These are phyloP conservation scores for Trichogramma pretiosum DNA, from an alignment of 1,140 invertebrate species.

Conservation along the genomic window DNA sequence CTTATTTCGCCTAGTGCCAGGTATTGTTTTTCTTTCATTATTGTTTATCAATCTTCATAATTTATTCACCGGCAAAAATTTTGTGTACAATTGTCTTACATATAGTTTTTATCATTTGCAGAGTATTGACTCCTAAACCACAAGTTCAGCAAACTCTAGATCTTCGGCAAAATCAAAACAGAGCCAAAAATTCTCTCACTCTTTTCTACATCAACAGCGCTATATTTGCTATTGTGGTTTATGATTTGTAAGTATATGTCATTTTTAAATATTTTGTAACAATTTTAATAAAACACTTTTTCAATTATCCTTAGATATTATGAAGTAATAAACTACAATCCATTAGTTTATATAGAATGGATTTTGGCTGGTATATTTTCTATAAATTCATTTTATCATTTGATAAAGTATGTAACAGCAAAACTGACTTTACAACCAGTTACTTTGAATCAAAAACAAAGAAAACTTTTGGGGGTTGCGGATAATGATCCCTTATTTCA, in stretches of 20 bases:
- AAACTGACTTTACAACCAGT: conserved; percentile 27
- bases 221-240: conserved; percentile 27
- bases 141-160: conserved; percentile 34
- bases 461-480: conserved; percentile 29
- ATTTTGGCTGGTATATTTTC: conserved; percentile 31
- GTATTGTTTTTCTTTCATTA: too few relatives aligned
- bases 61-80: too few relatives aligned
- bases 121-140: conserved; percentile 34
- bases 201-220: conserved; percentile 34
- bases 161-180: conserved; percentile 28
- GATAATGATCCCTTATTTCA: conserved; percentile 35
- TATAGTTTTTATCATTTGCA: conserved; percentile 15
- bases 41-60: too few relatives aligned
- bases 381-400: conserved; percentile 33
- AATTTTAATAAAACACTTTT: conserved; percentile 2
- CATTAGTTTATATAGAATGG: conserved; percentile 36
- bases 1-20: conserved; percentile 35
- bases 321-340: conserved; percentile 29
- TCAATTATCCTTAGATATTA: conserved; percentile 28
- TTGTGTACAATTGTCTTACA: not conserved
- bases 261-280: conserved; percentile 1
- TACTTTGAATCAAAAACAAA: conserved; percentile 25
- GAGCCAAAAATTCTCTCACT: conserved; percentile 31
- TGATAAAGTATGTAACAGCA: conserved; percentile 25
- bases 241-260: conserved; percentile 30